These are phyloP conservation scores for Barypeithes pellucidus DNA, from an alignment of 2,888 invertebrate genomes.

Conservation along the genomic window DNA sequence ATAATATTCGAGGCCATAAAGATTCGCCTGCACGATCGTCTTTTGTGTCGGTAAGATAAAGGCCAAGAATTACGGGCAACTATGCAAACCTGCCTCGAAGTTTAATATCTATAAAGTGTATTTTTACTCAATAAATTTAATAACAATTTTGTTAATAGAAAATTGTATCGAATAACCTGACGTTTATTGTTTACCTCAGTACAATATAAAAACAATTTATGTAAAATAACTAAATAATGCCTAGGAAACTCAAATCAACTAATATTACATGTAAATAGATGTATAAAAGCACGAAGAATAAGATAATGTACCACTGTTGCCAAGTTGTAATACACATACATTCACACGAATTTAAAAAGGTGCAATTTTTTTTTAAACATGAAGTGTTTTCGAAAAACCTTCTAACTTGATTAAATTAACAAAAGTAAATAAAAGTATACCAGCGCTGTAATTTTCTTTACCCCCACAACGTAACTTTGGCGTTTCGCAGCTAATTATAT, in stretches of 20 bases:
- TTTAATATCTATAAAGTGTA: slow-evolving; percentile 23
- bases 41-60: slow-evolving; percentile 29
- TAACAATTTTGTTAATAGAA: background rate
- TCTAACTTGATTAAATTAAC: background rate
- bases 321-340: no score
- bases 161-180: background rate
- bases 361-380: no score
- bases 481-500: slow-evolving; percentile 41
- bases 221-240: no score
- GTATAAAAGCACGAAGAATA: no score
- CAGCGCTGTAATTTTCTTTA: slow-evolving; percentile 1
- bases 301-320: no score
- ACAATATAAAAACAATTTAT: no score
- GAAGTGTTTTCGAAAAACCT: background rate
- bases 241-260: no score
- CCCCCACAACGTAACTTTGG: slow-evolving; percentile 15
- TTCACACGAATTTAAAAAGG: no score
- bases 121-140: background rate
- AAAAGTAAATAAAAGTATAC: slow-evolving; percentile 20
- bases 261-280: no score
- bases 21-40: slow-evolving; percentile 25
- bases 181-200: no score
- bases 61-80: slow-evolving; percentile 31
- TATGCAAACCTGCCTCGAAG: slow-evolving; percentile 24
- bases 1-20: slow-evolving; percentile 30